Percentiles rank a stretch among this genome's conserved stretches.
Conservation (phyloP, 2,888 invertebrate genomes). For the Platerodrilus igneus region DNA sequence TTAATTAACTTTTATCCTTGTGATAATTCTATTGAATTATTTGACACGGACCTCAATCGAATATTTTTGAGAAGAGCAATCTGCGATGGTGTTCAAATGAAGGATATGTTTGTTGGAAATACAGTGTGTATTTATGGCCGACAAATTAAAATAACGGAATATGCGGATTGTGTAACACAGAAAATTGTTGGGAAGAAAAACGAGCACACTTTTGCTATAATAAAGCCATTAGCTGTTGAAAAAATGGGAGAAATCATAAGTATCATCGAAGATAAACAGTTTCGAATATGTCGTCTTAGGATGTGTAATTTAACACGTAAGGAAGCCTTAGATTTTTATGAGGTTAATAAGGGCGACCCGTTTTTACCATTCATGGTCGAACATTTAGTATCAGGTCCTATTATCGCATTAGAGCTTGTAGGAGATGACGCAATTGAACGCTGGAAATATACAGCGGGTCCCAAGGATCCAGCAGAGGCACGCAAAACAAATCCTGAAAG, state of each 20-base stretch:
- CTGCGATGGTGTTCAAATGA: conserved; percentile 60
- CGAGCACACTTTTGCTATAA: conserved; percentile 69
- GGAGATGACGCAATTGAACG: conserved; percentile 62
- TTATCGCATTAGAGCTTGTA: conserved; percentile 69
- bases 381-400: conserved; percentile 62
- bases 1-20: conserved; percentile 70
- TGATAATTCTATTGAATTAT: conserved; percentile 76
- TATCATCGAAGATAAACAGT: conserved; percentile 57
- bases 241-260: conserved; percentile 72
- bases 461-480: conserved; percentile 58
- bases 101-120: conserved; percentile 70
- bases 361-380: conserved; percentile 63
- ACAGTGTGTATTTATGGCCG: conserved; percentile 69
- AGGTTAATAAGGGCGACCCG: conserved; percentile 53
- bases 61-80: conserved; percentile 59
- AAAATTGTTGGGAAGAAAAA: conserved; percentile 59
- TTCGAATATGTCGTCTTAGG: conserved; percentile 62
- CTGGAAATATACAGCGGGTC: conserved; percentile 59
- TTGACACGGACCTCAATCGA: conserved; percentile 40
- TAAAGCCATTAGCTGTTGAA: conserved; percentile 69
- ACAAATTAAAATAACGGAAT: conserved; percentile 67
- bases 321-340: conserved; percentile 62
- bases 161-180: conserved; percentile 65
- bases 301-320: conserved; percentile 65
- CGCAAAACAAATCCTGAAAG: conserved; percentile 52